These are phyloP conservation scores for Drosophila melanica DNA, from an alignment of 1,140 invertebrate genomes.

Conservation along the genomic window DNA sequence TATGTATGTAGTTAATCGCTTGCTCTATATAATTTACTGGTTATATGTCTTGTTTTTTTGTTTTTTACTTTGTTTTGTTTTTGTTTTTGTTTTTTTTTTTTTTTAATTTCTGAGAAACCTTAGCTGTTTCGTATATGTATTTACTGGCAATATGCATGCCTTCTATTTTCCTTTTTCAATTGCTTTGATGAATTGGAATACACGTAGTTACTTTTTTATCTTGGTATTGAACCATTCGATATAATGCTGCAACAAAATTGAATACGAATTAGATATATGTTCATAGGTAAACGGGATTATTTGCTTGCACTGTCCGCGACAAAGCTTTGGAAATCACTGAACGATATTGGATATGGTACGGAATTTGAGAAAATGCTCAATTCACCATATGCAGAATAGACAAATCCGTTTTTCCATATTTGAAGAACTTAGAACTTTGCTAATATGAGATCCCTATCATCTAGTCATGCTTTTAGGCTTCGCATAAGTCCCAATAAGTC, in stretches of 20 bases:
- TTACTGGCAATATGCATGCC: conserved; percentile 53
- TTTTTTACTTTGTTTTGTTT: too few relatives aligned
- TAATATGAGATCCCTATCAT: conserved; percentile 27
- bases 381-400: conserved; percentile 12
- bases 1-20: conserved; percentile 59
- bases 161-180: conserved; percentile 73
- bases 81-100: conserved; percentile 17
- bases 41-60: conserved; percentile 53
- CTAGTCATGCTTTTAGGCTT: conserved; percentile 31
- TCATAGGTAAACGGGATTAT: conserved; percentile 34
- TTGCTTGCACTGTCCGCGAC: conserved; percentile 30
- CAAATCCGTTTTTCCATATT: conserved; percentile 11
- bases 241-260: conserved; percentile 59
- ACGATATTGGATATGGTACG: conserved; percentile 20
- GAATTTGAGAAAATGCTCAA: conserved; percentile 18
- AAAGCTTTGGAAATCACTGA: conserved; percentile 19
- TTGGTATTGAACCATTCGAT: conserved; percentile 39
- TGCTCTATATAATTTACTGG: conserved; percentile 58
- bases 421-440: conserved; percentile 30
- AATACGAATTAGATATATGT: conserved; percentile 30
- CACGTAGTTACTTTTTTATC: conserved; percentile 72
- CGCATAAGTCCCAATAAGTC: conserved; percentile 22
- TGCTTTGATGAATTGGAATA: conserved; percentile 82
- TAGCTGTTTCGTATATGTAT: conserved; percentile 75
- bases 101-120: conserved; percentile 74